Base-by-base conservation (phyloP, 1,140 invertebrate genomes). In the Eriocheir sinensis region DNA sequence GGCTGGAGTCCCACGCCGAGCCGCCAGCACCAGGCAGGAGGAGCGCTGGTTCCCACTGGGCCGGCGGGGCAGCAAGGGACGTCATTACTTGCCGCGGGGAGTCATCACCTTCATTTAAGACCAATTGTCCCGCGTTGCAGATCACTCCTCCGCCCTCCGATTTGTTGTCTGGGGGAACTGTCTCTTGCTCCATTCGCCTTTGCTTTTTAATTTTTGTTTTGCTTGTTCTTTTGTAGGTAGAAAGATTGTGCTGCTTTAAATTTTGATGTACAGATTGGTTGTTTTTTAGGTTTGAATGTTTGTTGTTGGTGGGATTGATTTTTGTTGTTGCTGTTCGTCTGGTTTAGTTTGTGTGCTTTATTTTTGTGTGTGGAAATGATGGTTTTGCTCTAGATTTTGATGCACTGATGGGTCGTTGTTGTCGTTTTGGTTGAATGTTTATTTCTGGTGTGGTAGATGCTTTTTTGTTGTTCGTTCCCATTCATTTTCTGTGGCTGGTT, bases 41-140 rank as follows among this genome's bases (percentile, higher is more conserved):
- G n/a, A n/a, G n/a, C n/a, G n/a, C n/a, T n/a, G n/a, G n/a, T n/a
- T 72, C 60, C 60, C 60, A n/a, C 60, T 0, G 60, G 60, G 60
- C 60, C 60, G 21, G 60, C n/a, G 60, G 12, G n/a, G 60, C 2
- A 72, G 2, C 60, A 72, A n/a, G 6, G 60, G 60, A 72, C 27
- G 60, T 72, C 60, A 72, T 72, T 72, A 72, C 27, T n/a, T 72
- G 60, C 60, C 60, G 60, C 60, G 60, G 60, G 60, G 60, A 72
- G 60, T 72, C 60, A 72, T 72, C 60, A 72, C 21, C 21, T 72
- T 72, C 60, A 72, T 72, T 72, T 72, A 72, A 72, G 60, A 72
- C 60, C 60, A 72, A 72, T 72, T 72, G 60, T 72, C 27, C 17
- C 60, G 60, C 8, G 60, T 72, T 72, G 60, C 17, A 72, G 60